Conservation (phyloP, 2,797 vertebrate species). For the Galago senegalensis region DNA sequence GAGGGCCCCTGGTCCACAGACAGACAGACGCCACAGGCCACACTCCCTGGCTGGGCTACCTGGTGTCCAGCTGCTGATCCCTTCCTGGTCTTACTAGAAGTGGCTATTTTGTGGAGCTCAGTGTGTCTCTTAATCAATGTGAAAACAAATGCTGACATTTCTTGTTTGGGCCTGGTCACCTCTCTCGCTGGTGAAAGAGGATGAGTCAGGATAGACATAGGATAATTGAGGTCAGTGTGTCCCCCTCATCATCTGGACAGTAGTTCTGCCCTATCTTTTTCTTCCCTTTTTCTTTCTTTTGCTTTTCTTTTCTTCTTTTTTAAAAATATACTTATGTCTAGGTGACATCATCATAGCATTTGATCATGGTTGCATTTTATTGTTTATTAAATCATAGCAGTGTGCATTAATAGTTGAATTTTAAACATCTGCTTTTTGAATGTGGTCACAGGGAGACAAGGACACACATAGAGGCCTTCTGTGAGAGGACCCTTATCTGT, state of each 20-base stretch:
- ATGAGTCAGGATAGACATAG: neutral
- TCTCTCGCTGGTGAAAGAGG: neutral
- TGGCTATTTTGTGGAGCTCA: neutral
- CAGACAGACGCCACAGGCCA: neutral
- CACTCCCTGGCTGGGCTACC: neutral
- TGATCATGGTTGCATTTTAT: neutral
- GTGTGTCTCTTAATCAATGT: neutral
- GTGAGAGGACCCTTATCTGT: neutral
- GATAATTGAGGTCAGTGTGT: neutral
- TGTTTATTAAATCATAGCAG: no score
- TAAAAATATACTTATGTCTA: neutral
- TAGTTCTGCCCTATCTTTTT: neutral
- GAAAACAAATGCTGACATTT: neutral
- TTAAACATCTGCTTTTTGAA: neutral
- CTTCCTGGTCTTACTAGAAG: neutral
- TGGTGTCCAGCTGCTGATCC: neutral
- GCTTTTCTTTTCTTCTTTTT: neutral
- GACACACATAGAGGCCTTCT: neutral
- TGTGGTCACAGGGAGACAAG: neutral
- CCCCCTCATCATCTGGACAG: neutral
- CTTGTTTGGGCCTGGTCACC: neutral
- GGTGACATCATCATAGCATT: neutral
- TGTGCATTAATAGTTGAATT: neutral
- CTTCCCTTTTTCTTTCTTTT: neutral
- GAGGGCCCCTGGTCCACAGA: no score